Evolutionary conservation across 2,888 invertebrate genomes (phyloP).

Genomic region (Agonopterix subpropinquella): DNA sequence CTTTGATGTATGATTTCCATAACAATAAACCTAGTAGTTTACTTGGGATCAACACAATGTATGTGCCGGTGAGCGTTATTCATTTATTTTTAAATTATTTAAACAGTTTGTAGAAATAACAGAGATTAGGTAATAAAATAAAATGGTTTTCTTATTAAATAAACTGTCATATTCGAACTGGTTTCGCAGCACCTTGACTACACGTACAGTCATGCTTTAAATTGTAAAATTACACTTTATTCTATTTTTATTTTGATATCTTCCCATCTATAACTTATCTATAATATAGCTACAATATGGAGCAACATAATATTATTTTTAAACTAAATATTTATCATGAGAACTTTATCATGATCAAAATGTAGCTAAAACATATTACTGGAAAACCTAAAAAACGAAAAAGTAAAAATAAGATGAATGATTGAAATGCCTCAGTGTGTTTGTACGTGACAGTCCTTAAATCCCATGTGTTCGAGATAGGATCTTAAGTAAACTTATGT

Average conservation of each 20-base stretch:
- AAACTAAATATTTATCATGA: background rate
- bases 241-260: background rate
- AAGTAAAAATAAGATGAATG: background rate
- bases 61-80: too few species aligned
- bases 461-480: conserved; percentile 35
- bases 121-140: conserved; percentile 21
- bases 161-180: conserved; percentile 34
- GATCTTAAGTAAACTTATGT: conserved; percentile 45
- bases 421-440: background rate
- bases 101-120: background rate
- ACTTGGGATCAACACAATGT: too few species aligned
- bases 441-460: conserved; percentile 29
- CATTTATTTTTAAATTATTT: background rate
- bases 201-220: conserved; percentile 17
- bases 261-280: too few species aligned
- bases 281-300: too few species aligned
- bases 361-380: background rate
- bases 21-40: too few species aligned
- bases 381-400: background rate
- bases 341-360: background rate
- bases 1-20: too few species aligned
- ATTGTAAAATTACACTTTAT: too few species aligned
- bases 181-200: conserved; percentile 36
- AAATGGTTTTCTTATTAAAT: conserved; percentile 34
- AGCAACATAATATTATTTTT: too few species aligned